These are phyloP conservation scores for Eretmochelys imbricata DNA, from an alignment of 2,113 vertebrate species.

Conservation along the genomic window DNA sequence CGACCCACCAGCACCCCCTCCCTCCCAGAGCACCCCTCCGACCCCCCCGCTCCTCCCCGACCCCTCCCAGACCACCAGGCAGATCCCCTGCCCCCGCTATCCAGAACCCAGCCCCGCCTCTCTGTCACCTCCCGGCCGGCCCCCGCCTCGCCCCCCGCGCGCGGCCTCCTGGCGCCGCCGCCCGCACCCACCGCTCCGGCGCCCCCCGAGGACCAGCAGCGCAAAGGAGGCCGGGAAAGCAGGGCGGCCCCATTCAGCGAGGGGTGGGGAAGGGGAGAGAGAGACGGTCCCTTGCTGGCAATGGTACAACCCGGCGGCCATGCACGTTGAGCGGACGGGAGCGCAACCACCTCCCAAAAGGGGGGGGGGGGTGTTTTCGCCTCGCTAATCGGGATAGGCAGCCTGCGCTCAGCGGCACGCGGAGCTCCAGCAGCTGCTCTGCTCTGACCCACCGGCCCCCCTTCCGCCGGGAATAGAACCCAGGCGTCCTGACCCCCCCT, in stretches of 20 bases:
- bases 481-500: accelerated
- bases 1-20: no score
- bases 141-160: no score
- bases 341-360: not conserved
- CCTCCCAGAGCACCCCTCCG: no score
- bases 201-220: not conserved
- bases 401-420: not conserved
- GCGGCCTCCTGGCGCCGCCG: no score
- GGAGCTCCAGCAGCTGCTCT: not conserved
- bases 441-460: not conserved
- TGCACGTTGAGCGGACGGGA: no score
- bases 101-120: accelerated
- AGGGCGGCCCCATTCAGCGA: not conserved
- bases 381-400: no score
- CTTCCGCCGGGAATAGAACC: not conserved
- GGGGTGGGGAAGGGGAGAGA: not conserved
- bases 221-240: not conserved
- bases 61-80: not conserved
- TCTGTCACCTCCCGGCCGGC: no score
- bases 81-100: not conserved
- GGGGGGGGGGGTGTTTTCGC: not conserved
- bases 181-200: not conserved
- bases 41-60: no score
- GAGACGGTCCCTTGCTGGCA: no score
- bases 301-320: not conserved